Conservation (phyloP, 2,888 invertebrate species). For the Sinhomidia bicolor region DNA sequence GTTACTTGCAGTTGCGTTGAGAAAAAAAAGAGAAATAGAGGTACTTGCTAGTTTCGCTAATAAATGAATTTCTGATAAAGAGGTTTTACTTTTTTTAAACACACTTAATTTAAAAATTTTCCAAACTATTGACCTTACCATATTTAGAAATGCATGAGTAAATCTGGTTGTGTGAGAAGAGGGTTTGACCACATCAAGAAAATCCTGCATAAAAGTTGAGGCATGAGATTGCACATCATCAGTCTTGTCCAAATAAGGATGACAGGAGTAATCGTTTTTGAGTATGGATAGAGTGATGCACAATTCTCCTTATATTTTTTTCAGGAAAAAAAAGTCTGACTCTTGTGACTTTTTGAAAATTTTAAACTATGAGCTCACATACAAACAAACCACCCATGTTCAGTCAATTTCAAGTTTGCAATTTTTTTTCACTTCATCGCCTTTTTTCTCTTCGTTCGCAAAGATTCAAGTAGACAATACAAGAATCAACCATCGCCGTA, state of each 20-base stretch:
- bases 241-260: slow-evolving; percentile 51
- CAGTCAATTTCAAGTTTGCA: slow-evolving; percentile 47
- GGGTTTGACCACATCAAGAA: slow-evolving; percentile 48
- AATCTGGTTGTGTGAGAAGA: slow-evolving; percentile 9
- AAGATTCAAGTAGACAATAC: too few relatives aligned
- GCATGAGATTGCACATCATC: slow-evolving; percentile 37
- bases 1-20: neutral
- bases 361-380: neutral
- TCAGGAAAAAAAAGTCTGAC: slow-evolving; percentile 26
- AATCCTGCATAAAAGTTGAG: slow-evolving; percentile 39
- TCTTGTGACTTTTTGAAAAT: slow-evolving; percentile 13
- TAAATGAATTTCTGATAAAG: slow-evolving; percentile 25
- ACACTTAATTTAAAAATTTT: slow-evolving; percentile 40
- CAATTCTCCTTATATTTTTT: slow-evolving; percentile 25
- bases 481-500: neutral
- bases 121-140: slow-evolving; percentile 68
- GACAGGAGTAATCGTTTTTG: slow-evolving; percentile 61
- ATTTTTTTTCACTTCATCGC: slow-evolving; percentile 46
- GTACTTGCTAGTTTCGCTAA: neutral
- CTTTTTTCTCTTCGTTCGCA: neutral
- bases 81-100: slow-evolving; percentile 20
- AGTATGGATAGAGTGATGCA: slow-evolving; percentile 33
- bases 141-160: slow-evolving; percentile 36
- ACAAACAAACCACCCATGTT: neutral
- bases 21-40: neutral